Evolutionary conservation across 1,140 invertebrate genomes (phyloP).

Genomic region (Pogonomyrmex barbatus): DNA sequence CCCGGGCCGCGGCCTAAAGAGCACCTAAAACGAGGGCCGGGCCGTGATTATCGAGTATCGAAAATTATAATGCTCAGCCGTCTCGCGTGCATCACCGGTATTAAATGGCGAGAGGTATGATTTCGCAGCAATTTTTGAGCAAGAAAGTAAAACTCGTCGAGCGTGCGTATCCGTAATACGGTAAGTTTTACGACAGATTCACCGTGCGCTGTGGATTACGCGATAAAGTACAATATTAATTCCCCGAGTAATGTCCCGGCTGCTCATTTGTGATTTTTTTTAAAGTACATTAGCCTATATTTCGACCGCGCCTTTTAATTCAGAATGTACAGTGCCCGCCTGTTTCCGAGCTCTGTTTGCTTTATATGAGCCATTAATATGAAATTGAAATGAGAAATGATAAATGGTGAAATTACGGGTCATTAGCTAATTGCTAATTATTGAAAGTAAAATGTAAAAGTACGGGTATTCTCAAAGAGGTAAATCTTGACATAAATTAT

Average conservation of each 20-base stretch:
- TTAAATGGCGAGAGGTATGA: constrained; percentile 61
- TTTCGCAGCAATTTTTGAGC: constrained; percentile 28
- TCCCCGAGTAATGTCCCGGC: constrained; percentile 31
- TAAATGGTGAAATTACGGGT: background rate
- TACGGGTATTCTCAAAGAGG: background rate
- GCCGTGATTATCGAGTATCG: constrained; percentile 71
- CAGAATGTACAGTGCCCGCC: background rate
- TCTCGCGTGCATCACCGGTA: constrained; percentile 53
- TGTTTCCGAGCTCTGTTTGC: background rate
- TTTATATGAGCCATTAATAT: background rate
- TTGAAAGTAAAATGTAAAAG: background rate
- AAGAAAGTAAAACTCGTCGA: constrained; percentile 41
- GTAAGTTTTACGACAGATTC: constrained; percentile 24
- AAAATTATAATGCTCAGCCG: constrained; percentile 68
- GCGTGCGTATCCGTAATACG: constrained; percentile 23
- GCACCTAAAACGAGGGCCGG: constrained; percentile 68
- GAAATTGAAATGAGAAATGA: background rate
- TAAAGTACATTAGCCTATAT: constrained; percentile 1
- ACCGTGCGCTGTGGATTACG: constrained; percentile 33
- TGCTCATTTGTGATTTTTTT: background rate
- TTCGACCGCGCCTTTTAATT: background rate
- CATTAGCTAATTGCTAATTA: background rate
- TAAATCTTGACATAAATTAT: background rate
- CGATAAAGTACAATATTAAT: constrained; percentile 45
- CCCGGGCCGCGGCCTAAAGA: constrained; percentile 46